Base-by-base conservation (phyloP, 2,888 invertebrate genomes). In the Hyppa rectilinea region DNA sequence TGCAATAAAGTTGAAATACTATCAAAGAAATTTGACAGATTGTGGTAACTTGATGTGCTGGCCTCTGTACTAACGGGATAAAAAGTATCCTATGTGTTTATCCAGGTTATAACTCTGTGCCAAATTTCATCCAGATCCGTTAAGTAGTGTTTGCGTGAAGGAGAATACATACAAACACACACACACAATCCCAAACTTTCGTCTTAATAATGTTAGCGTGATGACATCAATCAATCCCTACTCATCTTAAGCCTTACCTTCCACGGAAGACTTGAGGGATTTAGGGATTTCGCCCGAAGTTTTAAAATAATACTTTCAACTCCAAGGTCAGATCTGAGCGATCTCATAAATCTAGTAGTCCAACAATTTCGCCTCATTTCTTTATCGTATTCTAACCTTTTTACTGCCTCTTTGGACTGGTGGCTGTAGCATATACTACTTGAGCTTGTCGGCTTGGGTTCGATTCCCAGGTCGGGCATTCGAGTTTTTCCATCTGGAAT, bases 231-330 rank as follows among this genome's bases (percentile, higher is more conserved):
- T 14, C 29, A n/a, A 26, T 63, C 29, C 34, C 7, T 31, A 45
- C 43, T 50, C 62, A 29, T 43, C 56, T 47, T 23, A 56, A 34
- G 29, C 6, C 29, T 20, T 20, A 23, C 62, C 29, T 31, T 50
- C 29, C 43, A 17, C 7, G 14, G 23, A 26, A 36, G 29, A 10
- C 23, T 50, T 43, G 5, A 7, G 12, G 63, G 74, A 61, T 70
- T 61, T 43, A 23, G 17, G 50, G 74, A 62, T 73, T 59, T 43
- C 6, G 29, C n/a, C 34, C 7, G 20, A 29, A 17, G 26, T 45
- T 65, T 7, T 36, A 40, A 31, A 66, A 26, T 31, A 67, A 55
- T 71, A 31, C 43, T 70, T 53, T 23, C 7, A 23, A 38, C 70
- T 69, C 26, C 10, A 67, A 67, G 23, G 23, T 34, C 10, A 26